Conservation (phyloP, 53 echinoderm and acorn worm species). For the Paelopatides confundens region DNA sequence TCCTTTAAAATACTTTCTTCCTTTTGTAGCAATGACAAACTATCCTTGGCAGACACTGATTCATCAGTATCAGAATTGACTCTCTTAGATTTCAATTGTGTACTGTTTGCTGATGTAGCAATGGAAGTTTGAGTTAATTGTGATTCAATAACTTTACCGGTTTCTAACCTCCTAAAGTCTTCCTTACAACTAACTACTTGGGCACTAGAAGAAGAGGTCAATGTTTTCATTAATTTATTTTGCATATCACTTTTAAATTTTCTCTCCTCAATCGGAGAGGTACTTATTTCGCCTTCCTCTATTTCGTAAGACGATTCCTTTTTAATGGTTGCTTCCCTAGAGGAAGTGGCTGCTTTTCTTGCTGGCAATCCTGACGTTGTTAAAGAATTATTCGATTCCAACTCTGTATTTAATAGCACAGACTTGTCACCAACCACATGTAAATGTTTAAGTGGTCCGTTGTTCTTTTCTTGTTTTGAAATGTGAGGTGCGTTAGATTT, state of each 20-base stretch:
- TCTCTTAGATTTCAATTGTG: slow-evolving; percentile 25
- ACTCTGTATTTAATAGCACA: neutral
- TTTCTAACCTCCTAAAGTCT: neutral
- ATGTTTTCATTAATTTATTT: neutral
- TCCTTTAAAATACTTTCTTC: neutral
- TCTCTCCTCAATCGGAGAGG: neutral
- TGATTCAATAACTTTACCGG: neutral
- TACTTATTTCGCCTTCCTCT: neutral
- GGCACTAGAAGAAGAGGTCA: neutral
- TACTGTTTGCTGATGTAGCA: neutral
- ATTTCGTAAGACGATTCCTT: neutral
- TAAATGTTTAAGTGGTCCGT: neutral
- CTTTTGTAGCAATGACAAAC: neutral
- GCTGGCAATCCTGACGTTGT: neutral
- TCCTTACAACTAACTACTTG: neutral
- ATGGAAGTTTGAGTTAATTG: slow-evolving; percentile 44
- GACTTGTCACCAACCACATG: neutral
- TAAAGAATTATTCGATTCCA: neutral
- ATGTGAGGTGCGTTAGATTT: neutral
- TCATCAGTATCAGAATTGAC: neutral
- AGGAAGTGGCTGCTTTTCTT: neutral
- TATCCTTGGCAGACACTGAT: neutral
- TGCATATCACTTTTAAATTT: slow-evolving; percentile 28
- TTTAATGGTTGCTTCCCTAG: neutral
- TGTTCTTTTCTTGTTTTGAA: neutral